Base-by-base conservation (phyloP, 30 jellyfish, hydroid and myxozoan species). In the Cassiopea andromeda region DNA sequence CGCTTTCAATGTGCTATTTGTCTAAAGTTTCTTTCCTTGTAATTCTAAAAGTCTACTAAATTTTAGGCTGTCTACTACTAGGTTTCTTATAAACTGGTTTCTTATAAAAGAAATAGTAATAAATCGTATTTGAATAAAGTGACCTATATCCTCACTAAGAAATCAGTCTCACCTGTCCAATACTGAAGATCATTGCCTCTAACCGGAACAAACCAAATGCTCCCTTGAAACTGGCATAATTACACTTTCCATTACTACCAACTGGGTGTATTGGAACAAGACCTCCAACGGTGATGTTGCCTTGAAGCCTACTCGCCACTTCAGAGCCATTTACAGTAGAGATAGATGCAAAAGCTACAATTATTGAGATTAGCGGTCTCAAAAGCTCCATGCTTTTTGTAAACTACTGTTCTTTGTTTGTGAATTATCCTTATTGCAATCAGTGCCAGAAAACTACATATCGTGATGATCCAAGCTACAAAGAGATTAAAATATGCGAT, bases 171-270 rank as follows among this genome's bases (percentile, higher is more conserved):
- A 94, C 99, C 97, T 94, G 59, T 19, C 83, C 70, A 19, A 90
- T 88, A 66, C 94, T 97, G 83, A 75, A 86, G 19, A 89, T 76
- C 99, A 94, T 94, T 9, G 99, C 99, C 66, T 94, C 99, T 27
- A 90, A 77, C 1, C 99, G 81, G 66, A 73, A 94, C 66, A 94
- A 87, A 1, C 99, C 99, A 90, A 57, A 82, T 60, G 91, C 89
- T 60, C 93, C 91, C 15, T 77, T 87, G 59, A 94, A 90, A 64
- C 87, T 69, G 14, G 57, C 82, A n/a, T 70, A 75, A 49, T 85
- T 75, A 75, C 95, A 89, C 4, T 78, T 73, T 60, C 91, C 90
- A 44, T 69, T 43, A 64, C 70, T 60, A 1, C 57, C 84, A 19
- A 95, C 69, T 60, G 92, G 97, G 80, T 90, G 86, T 14, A 94